These are phyloP conservation scores for Chondrilla cf. caribensis DNA, from an alignment of 37 sponge, comb jelly and placozoan genomes.

Conservation along the genomic window DNA sequence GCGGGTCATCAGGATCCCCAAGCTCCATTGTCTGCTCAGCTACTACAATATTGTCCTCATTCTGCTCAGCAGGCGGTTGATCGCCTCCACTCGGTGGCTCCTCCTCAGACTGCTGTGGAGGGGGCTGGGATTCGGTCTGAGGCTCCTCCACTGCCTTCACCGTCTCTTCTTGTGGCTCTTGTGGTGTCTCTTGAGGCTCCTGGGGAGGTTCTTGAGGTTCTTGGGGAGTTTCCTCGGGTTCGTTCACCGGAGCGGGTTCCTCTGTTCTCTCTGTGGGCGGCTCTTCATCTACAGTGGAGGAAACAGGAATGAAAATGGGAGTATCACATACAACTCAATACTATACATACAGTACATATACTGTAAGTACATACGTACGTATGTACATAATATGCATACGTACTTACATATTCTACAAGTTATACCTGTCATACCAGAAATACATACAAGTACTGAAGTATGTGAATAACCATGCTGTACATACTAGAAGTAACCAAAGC, in stretches of 20 bases:
- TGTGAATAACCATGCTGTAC: no score
- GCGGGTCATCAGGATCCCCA: background rate
- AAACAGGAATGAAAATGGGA: no score
- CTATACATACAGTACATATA: no score
- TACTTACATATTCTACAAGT: no score
- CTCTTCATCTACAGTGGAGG: background rate
- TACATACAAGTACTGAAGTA: no score
- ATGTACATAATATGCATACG: no score
- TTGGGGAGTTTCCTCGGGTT: background rate
- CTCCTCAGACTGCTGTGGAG: background rate
- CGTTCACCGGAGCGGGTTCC: background rate
- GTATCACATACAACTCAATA: no score
- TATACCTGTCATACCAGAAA: no score
- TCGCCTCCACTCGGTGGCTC: background rate
- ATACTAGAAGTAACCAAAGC: no score
- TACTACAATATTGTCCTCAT: background rate
- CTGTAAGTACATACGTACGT: no score
- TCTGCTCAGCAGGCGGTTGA: background rate
- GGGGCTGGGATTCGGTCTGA: slow-evolving; percentile 3
- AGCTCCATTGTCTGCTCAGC: background rate
- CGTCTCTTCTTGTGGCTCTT: background rate
- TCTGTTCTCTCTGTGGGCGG: background rate
- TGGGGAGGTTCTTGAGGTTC: background rate
- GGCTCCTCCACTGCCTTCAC: background rate
- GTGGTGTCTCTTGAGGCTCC: background rate